A percentile compares a stretch with the other conserved stretches of the same genome.
phyloP scores from a whole-genome alignment of 2,888 invertebrate genomes.

The Athalia rosae region DNA sequence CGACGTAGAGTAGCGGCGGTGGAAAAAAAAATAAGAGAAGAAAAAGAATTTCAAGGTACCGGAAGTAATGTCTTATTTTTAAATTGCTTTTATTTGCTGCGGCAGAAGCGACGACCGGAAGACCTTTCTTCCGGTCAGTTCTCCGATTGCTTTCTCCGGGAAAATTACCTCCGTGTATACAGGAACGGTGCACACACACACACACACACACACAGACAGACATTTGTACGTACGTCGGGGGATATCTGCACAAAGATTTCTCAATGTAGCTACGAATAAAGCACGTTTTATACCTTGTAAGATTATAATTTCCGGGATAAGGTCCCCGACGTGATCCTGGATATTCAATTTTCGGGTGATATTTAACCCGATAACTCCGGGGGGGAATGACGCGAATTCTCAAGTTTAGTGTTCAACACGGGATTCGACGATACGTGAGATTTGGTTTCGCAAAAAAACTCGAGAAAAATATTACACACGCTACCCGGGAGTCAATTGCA shows the following conservation, averaged over 20 bases:
- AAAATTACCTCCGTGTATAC: conserved; percentile 25
- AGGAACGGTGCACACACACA: neutral
- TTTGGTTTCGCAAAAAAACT: neutral
- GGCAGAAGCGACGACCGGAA: conserved; percentile 29
- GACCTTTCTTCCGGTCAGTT: conserved; percentile 45
- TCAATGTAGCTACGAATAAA: too few relatives aligned
- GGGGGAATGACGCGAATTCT: too few relatives aligned
- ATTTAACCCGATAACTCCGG: too few relatives aligned
- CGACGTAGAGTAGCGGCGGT: too few relatives aligned
- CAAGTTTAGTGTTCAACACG: neutral
- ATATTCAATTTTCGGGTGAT: too few relatives aligned
- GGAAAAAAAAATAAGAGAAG: neutral
- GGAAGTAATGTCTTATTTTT: conserved; percentile 40
- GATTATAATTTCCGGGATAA: too few relatives aligned
- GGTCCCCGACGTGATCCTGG: too few relatives aligned
- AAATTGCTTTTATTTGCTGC: conserved; percentile 31
- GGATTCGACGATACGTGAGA: neutral
- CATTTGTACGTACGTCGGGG: too few relatives aligned
- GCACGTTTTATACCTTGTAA: too few relatives aligned
- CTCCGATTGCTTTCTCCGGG: conserved; percentile 41
- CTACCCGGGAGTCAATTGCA: neutral
- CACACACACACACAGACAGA: neutral
- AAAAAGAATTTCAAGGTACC: conserved; percentile 7
- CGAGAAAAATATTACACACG: neutral
- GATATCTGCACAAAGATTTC: too few relatives aligned